phyloP scores from a whole-genome alignment of 2,797 vertebrate species.

The Luscinia luscinia region DNA sequence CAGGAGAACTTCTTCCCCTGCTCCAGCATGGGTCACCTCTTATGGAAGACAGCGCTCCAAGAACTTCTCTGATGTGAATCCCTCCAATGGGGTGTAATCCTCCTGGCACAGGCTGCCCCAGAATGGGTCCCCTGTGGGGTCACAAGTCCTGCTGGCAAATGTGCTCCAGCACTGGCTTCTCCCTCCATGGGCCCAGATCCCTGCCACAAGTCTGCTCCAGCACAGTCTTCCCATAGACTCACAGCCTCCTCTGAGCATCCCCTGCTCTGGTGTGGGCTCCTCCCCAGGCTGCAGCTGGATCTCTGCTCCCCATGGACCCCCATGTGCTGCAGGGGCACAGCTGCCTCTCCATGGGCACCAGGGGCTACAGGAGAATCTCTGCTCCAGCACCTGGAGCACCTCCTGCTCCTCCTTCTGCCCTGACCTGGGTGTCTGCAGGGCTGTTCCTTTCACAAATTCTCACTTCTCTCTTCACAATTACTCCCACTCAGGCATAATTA shows the following conservation, averaged over 20 bases:
- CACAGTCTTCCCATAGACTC: rapidly evolving
- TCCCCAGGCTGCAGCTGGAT: background rate
- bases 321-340: background rate
- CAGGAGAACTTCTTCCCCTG: background rate
- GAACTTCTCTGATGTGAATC: rapidly evolving
- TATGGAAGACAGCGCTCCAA: background rate
- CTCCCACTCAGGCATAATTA: background rate
- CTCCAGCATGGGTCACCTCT: background rate
- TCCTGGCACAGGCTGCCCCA: background rate
- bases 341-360: background rate
- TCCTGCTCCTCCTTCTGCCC: background rate
- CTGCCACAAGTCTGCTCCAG: background rate
- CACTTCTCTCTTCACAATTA: background rate
- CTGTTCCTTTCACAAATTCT: background rate
- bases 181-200: background rate
- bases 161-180: background rate
- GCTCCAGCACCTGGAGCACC: background rate
- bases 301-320: background rate
- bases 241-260: background rate
- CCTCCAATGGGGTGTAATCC: background rate
- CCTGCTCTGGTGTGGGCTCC: background rate
- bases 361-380: background rate
- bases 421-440: background rate
- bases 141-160: background rate
- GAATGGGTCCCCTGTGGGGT: no score